phyloP scores from a whole-genome alignment of 2,113 vertebrate species.

The Lepisosteus osseus region DNA sequence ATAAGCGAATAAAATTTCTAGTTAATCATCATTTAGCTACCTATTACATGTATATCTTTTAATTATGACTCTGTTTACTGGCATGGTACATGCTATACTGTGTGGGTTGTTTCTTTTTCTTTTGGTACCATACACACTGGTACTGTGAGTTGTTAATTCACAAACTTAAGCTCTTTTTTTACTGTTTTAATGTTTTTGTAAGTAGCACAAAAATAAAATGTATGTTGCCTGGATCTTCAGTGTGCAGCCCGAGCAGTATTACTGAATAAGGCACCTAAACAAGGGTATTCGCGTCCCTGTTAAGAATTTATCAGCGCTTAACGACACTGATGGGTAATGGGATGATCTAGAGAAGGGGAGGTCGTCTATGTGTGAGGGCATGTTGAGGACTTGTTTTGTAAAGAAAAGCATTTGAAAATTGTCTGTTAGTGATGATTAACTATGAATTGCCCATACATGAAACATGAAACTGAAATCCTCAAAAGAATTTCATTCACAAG shows the following conservation, averaged over 20 bases:
- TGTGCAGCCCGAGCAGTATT: conserved; percentile 51
- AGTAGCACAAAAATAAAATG: conserved; percentile 58
- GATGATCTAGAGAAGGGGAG: conserved; percentile 19
- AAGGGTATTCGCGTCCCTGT: conserved; percentile 37
- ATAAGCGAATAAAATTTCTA: conserved; percentile 70
- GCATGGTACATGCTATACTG: conserved; percentile 75
- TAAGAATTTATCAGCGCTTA: conserved; percentile 36
- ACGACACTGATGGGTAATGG: conserved; percentile 32
- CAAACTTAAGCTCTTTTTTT: conserved; percentile 54
- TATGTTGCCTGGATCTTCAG: conserved; percentile 45
- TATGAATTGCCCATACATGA: conserved; percentile 70
- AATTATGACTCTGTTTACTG: conserved; percentile 66
- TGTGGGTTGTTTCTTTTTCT: conserved; percentile 61
- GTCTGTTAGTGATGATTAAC: conserved; percentile 76
- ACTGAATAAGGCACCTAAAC: conserved; percentile 36
- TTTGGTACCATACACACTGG: conserved; percentile 57
- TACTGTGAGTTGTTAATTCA: conserved; percentile 57
- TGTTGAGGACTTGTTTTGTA: conserved; percentile 30
- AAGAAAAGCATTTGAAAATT: conserved; percentile 31
- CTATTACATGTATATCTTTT: conserved; percentile 71
- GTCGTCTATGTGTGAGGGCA: conserved; percentile 38
- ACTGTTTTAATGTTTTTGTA: conserved; percentile 46
- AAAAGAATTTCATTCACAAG: conserved; percentile 54
- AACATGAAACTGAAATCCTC: conserved; percentile 58
- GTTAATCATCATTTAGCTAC: conserved; percentile 84